Evolutionary conservation across 2,113 vertebrate species (phyloP), one percentile per base, ranked within the genome.

Genomic region (Cettia cetti): DNA sequence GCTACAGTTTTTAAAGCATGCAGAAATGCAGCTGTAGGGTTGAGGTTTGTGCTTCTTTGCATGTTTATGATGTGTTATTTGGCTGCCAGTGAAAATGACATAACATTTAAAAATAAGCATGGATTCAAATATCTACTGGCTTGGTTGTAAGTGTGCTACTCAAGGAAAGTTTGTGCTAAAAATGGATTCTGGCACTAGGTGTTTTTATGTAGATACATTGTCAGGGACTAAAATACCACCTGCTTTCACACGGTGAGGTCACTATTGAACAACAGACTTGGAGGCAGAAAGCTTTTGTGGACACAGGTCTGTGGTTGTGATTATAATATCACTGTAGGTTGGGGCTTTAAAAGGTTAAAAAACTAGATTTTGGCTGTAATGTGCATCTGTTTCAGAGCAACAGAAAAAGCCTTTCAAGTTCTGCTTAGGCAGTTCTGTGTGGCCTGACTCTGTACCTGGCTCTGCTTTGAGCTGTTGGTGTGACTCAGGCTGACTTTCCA

Each of bases 361-460:
- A 54, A 4, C 4, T 5, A 23, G 30, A 30, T 81, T 59, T 68
- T 13, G 1, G 47, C 31, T 0, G 0, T 15, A 37, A 4, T 26
- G 20, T 49, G 8, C 18, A 15, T 77, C 28, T 63, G 30, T 40
- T 54, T 74, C 42, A 71, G 63, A 57, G 27, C 33, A 60, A 11
- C 13, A 66, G 54, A 37, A 92, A 76, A 87, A 88, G 15, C 66
- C 47, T 80, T 90, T 81, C 37, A 69, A 0, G 53, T 74, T 82
- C 19, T 40, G 9, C 13, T 61, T 16, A 24, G 72, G 56, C 64
- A 70, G 47, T 37, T 82, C 2, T 0, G 5, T 30, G 65, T 60
- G 84, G 37, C 75, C 74, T 65, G 61, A 22, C 88, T 83, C 68
- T 44, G 47, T 94, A 76, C 89, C 81, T 95, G 91, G 23, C 7